Evolutionary conservation across 2,797 vertebrate species (phyloP).

Genomic region (Acestrorhynchus altus): DNA sequence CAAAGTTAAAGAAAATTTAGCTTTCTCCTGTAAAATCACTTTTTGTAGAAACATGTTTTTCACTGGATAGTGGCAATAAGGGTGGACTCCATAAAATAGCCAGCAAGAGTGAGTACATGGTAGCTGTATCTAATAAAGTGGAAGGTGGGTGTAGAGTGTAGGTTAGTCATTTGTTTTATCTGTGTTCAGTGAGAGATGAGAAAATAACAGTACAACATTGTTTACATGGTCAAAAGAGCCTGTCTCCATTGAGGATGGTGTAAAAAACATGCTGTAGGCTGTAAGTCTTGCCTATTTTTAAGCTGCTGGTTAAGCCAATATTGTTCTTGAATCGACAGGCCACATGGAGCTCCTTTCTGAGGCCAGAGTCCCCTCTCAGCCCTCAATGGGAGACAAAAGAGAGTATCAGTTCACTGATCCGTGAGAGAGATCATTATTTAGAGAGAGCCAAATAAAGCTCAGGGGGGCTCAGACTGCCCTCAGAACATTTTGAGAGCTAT

Average conservation of each 20-base stretch:
- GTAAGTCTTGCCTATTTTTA: not conserved
- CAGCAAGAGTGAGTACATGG: too few species aligned
- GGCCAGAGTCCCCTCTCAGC: constrained; percentile 28
- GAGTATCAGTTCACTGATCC: constrained; percentile 52
- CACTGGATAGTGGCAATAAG: too few species aligned
- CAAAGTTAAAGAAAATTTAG: too few species aligned
- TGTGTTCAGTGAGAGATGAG: not conserved
- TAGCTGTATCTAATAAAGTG: too few species aligned
- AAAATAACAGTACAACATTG: not conserved
- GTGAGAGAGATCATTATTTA: constrained; percentile 51
- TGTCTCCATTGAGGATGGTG: too few species aligned
- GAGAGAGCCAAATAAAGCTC: constrained; percentile 38
- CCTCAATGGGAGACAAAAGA: constrained; percentile 44
- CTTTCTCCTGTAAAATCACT: too few species aligned
- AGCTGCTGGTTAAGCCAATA: constrained; percentile 10
- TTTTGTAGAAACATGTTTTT: too few species aligned
- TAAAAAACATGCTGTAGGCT: not conserved
- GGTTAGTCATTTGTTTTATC: not conserved
- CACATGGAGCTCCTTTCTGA: constrained; percentile 30
- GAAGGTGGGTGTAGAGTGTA: too few species aligned
- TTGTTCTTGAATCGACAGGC: constrained; percentile 33
- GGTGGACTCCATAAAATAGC: too few species aligned
- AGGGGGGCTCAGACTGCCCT: not conserved
- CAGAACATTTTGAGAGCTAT: not conserved
- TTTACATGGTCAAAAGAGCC: not conserved